Evolutionary conservation across 2,888 invertebrate genomes (phyloP).

Genomic region (Didymodactylos carnosus): DNA sequence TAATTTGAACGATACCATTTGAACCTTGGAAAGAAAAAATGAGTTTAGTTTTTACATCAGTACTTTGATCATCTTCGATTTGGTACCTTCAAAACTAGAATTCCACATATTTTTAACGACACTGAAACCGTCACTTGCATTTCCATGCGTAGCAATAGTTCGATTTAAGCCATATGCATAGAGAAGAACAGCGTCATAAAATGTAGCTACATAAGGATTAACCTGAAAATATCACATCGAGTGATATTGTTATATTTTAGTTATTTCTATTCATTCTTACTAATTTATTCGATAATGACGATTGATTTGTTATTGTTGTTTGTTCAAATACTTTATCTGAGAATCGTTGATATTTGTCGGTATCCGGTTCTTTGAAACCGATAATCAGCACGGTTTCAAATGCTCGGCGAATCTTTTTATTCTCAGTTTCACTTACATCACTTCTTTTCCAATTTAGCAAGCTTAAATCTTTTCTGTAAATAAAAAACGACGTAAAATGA

Average conservation of each 20-base stretch:
- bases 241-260: too few relatives aligned
- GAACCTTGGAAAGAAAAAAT: slow-evolving; percentile 17
- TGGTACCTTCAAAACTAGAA: slow-evolving; percentile 4
- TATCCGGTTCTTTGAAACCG: background rate
- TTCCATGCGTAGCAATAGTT: background rate
- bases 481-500: too few relatives aligned
- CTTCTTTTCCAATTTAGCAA: background rate
- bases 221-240: too few relatives aligned
- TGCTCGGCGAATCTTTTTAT: background rate
- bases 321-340: background rate
- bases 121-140: background rate
- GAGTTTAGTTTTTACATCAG: too few relatives aligned
- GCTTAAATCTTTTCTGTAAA: background rate
- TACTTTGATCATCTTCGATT: too few relatives aligned
- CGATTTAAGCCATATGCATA: background rate
- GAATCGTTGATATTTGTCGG: background rate
- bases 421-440: background rate
- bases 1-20: slow-evolving; percentile 21
- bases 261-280: too few relatives aligned
- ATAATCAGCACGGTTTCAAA: background rate
- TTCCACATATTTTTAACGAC: slow-evolving; percentile 9
- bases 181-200: background rate
- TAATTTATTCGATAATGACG: too few relatives aligned
- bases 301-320: too few relatives aligned
- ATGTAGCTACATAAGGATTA: background rate